Evolutionary conservation across 2,888 invertebrate genomes (phyloP).

Genomic region (Carabus problematicus): DNA sequence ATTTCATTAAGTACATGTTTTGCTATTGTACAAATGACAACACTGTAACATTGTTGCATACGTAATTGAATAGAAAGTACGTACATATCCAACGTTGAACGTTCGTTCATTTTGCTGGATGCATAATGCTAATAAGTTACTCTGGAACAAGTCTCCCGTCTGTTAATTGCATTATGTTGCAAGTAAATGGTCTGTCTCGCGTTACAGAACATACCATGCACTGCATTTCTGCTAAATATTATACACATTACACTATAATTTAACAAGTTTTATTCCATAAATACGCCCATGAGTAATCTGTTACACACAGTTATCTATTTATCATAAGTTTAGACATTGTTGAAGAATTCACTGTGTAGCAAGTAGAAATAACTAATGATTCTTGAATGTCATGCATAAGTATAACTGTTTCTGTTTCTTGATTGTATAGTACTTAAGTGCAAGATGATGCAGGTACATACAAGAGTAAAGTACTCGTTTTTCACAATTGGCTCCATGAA

Average conservation of each 20-base stretch:
- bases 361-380: too few species aligned
- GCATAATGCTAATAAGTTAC: constrained; percentile 20
- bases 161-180: constrained; percentile 14
- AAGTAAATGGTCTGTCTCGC: background rate
- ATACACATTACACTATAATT: too few species aligned
- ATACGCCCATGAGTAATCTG: background rate
- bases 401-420: background rate
- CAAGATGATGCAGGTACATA: too few species aligned
- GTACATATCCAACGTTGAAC: background rate
- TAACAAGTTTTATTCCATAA: background rate
- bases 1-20: background rate
- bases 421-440: background rate
- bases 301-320: too few species aligned
- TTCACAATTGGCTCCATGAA: too few species aligned
- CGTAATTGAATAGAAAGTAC: constrained; percentile 8
- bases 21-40: constrained; percentile 4
- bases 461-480: too few species aligned
- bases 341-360: too few species aligned
- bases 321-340: too few species aligned
- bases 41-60: constrained; percentile 1
- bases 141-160: constrained; percentile 4
- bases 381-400: background rate
- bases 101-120: constrained; percentile 9
- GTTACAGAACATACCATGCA: background rate
- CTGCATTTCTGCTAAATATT: too few species aligned